Percentiles rank a stretch among this genome's conserved stretches.
These are phyloP conservation scores for Pangasianodon hypophthalmus DNA, from an alignment of 2,113 vertebrate genomes.

Conservation along the genomic window DNA sequence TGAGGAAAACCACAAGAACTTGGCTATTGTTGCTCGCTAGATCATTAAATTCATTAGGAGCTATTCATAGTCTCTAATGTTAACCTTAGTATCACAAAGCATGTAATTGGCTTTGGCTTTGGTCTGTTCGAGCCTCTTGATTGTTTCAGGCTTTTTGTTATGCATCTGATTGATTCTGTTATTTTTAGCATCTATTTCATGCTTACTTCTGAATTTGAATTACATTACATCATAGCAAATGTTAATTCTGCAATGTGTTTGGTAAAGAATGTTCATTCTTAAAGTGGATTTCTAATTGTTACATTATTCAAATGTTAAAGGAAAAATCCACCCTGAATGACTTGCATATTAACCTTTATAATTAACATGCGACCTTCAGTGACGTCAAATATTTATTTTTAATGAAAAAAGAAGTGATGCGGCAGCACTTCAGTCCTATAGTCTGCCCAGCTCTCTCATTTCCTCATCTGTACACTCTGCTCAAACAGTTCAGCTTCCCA, in stretches of 20 bases:
- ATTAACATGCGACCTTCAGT: not conserved
- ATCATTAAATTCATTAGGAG: slow-evolving; percentile 43
- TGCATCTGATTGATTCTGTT: not conserved
- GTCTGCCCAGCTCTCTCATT: not conserved
- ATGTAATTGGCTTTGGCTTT: not conserved
- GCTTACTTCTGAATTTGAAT: not conserved
- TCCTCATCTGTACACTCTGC: too few relatives aligned
- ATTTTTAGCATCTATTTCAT: not conserved
- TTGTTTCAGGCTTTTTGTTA: slow-evolving; percentile 5
- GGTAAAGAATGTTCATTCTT: not conserved
- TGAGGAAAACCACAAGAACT: slow-evolving; percentile 23
- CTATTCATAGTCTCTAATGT: slow-evolving; percentile 14
- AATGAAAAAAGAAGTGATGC: not conserved
- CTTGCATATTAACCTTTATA: not conserved
- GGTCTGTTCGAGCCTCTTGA: not conserved
- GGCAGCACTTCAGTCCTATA: not conserved
- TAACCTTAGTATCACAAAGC: not conserved
- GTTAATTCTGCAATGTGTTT: not conserved
- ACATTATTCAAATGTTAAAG: not conserved
- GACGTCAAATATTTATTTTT: not conserved
- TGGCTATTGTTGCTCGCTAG: slow-evolving; percentile 33
- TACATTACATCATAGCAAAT: not conserved
- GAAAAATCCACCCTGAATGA: not conserved
- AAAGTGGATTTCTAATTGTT: not conserved
- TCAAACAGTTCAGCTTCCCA: not conserved